Evolutionary conservation across 2,113 vertebrate species (phyloP).

Genomic region (Edolisoma coerulescens): DNA sequence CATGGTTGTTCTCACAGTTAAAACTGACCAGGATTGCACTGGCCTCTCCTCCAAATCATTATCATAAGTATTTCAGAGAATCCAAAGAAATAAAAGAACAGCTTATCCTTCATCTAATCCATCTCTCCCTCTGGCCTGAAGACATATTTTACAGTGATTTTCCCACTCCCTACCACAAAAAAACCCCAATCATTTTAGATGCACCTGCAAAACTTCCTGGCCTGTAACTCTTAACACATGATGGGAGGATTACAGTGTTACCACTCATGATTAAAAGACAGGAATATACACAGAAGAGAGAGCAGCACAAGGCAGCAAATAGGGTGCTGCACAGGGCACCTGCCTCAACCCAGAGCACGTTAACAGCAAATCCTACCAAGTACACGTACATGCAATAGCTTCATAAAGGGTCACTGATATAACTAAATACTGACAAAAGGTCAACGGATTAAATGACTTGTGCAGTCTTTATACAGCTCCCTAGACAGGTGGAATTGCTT

Average conservation of each 20-base stretch:
- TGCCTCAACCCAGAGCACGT: not conserved
- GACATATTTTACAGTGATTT: not conserved
- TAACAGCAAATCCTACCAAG: not conserved
- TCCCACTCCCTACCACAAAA: not conserved
- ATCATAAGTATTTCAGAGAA: not conserved
- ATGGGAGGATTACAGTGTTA: not conserved
- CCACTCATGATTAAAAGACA: not conserved
- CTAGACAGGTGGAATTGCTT: not conserved
- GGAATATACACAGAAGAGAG: not conserved
- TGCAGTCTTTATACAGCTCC: not conserved
- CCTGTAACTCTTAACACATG: not conserved
- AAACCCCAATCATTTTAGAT: accelerated
- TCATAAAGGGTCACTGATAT: not conserved
- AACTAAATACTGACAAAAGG: not conserved
- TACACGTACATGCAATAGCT: accelerated
- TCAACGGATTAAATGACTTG: not conserved
- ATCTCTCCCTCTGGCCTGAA: not conserved
- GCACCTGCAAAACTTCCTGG: not conserved
- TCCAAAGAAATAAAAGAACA: not conserved
- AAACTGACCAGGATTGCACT: not conserved
- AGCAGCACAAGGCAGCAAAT: not conserved
- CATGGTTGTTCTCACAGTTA: not conserved
- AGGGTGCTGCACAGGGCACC: not conserved
- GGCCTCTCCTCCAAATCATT: not conserved
- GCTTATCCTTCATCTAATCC: not conserved